Percentiles rank a stretch among this genome's conserved stretches.
phyloP scores from a whole-genome alignment of 2,888 invertebrate genomes.

The Linnaemya vulpina region DNA sequence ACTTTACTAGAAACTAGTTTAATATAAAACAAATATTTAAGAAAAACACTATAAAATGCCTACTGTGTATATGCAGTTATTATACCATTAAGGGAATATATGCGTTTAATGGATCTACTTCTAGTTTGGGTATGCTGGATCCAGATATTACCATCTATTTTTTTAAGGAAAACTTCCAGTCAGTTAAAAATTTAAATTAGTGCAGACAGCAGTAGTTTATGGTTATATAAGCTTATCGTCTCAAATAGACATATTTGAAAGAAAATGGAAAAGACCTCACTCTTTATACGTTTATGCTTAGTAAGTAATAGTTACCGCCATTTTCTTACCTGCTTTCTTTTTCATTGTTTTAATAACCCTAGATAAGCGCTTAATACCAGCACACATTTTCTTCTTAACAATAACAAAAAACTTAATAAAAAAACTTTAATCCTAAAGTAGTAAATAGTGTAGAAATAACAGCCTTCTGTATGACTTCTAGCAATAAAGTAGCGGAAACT shows the following conservation, averaged over 20 bases:
- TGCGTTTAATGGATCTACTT: too few species aligned
- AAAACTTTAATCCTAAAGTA: not conserved
- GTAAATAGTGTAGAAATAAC: constrained; percentile 58
- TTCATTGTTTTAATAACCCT: constrained; percentile 14
- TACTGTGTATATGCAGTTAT: too few species aligned
- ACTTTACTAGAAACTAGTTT: too few species aligned
- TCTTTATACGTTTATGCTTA: not conserved
- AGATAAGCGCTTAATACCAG: constrained; percentile 14
- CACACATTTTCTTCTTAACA: not conserved
- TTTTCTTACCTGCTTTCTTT: constrained; percentile 9
- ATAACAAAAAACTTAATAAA: too few species aligned
- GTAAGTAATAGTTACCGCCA: not conserved
- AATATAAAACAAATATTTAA: too few species aligned
- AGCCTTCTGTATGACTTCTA: constrained; percentile 41
- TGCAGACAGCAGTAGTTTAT: not conserved
- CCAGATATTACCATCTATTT: too few species aligned
- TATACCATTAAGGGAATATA: too few species aligned
- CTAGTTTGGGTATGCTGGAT: too few species aligned
- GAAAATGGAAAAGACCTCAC: not conserved
- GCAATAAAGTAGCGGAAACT: constrained; percentile 18
- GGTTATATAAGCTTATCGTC: not conserved
- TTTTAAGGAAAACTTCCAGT: too few species aligned
- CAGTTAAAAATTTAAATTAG: too few species aligned
- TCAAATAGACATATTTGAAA: not conserved
- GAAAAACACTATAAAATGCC: too few species aligned